These are phyloP conservation scores for Elymnias hypermnestra DNA, from an alignment of 1,140 invertebrate genomes.

Conservation along the genomic window DNA sequence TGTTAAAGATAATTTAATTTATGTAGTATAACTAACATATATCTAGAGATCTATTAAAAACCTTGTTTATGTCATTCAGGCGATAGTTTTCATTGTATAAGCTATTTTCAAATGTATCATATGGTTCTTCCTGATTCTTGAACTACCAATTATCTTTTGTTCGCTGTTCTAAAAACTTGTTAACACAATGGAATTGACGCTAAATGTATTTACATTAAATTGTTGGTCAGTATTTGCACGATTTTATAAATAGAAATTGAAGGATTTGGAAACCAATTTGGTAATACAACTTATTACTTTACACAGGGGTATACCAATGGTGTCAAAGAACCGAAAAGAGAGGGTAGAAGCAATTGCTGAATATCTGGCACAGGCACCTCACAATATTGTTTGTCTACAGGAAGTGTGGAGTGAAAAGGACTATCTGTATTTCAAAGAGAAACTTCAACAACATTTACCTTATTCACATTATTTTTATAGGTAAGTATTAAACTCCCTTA, in stretches of 20 bases:
- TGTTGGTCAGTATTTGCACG: constrained; percentile 48
- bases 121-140: no score
- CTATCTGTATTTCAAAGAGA: constrained; percentile 82
- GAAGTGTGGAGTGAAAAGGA: constrained; percentile 93
- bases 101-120: no score
- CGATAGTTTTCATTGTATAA: no score
- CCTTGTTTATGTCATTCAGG: no score
- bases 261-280: no score
- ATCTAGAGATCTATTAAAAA: no score
- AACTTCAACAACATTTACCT: constrained; percentile 80
- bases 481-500: constrained; percentile 75
- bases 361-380: constrained; percentile 80
- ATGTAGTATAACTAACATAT: no score
- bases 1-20: no score
- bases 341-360: constrained; percentile 89
- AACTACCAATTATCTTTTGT: background rate
- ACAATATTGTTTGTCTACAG: constrained; percentile 94
- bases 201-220: constrained; percentile 64
- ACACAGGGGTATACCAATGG: constrained; percentile 87
- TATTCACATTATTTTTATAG: constrained; percentile 96
- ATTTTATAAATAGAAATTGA: background rate
- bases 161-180: background rate
- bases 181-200: constrained; percentile 26
- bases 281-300: constrained; percentile 6
- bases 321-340: constrained; percentile 85